These are phyloP conservation scores for Taphrorychus bicolor DNA, from an alignment of 2,888 invertebrate genomes.

Conservation along the genomic window DNA sequence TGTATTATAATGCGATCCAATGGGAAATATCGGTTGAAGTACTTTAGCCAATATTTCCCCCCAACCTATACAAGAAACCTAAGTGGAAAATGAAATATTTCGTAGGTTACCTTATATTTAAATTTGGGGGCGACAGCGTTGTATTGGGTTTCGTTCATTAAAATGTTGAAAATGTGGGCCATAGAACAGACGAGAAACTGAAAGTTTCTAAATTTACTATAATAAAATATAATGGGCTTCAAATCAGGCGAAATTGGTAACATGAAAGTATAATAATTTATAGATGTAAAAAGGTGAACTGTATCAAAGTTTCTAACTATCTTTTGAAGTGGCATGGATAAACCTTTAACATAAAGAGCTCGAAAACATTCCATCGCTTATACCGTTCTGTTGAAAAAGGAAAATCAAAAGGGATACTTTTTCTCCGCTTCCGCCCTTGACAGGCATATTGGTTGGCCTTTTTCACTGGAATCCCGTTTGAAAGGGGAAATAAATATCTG, in stretches of 20 bases:
- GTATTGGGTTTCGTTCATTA: too few relatives aligned
- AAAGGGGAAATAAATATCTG: constrained; percentile 25
- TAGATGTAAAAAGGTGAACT: background rate
- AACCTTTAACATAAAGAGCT: background rate
- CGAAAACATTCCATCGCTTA: background rate
- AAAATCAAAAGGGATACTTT: constrained; percentile 14
- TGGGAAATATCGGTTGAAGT: constrained; percentile 4
- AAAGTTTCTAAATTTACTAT: too few relatives aligned
- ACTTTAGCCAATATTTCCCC: background rate
- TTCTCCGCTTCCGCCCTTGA: constrained; percentile 1
- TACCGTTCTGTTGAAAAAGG: background rate
- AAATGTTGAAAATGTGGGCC: too few relatives aligned
- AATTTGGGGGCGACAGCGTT: too few relatives aligned
- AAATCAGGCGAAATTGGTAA: too few relatives aligned
- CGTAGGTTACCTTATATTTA: background rate
- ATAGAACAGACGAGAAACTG: too few relatives aligned
- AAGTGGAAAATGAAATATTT: background rate
- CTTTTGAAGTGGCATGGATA: background rate
- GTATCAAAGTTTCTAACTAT: background rate
- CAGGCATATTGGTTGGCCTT: constrained; percentile 10
- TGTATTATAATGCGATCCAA: background rate
- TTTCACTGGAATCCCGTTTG: constrained; percentile 15
- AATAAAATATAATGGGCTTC: too few relatives aligned
- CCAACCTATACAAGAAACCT: background rate
- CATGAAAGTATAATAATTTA: background rate